phyloP scores from a whole-genome alignment of 2,113 vertebrate species.

The Thunnus thynnus region DNA sequence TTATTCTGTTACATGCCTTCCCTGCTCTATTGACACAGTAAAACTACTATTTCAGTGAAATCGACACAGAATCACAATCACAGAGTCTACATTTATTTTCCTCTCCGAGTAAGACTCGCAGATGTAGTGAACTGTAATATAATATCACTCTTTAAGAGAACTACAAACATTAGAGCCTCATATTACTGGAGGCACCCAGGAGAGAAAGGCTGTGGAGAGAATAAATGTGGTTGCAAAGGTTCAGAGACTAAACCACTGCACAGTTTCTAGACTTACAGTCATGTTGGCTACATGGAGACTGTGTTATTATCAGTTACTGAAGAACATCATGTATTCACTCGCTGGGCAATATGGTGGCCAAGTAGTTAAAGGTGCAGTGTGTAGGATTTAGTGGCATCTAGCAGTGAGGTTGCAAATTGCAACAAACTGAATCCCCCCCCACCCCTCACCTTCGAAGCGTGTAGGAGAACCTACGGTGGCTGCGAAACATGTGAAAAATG shows the following conservation, averaged over 20 bases:
- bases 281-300: conserved; percentile 27
- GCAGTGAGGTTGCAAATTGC: too few relatives aligned
- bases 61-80: conserved; percentile 23
- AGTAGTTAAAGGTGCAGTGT: conserved; percentile 12
- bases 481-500: too few relatives aligned
- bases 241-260: conserved; percentile 52
- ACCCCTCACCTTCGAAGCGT: too few relatives aligned
- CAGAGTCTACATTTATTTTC: conserved; percentile 51
- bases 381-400: background rate
- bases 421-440: too few relatives aligned
- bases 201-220: conserved; percentile 32
- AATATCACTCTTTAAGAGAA: conserved; percentile 47
- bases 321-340: conserved; percentile 9
- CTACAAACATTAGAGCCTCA: conserved; percentile 43
- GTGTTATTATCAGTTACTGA: conserved; percentile 49
- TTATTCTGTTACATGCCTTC: conserved; percentile 44
- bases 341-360: conserved; percentile 8
- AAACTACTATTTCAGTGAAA: conserved; percentile 41
- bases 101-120: conserved; percentile 9
- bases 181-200: conserved; percentile 34
- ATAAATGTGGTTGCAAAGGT: conserved; percentile 47
- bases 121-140: conserved; percentile 40
- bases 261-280: conserved; percentile 40
- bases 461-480: too few relatives aligned
- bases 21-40: conserved; percentile 21